These are phyloP conservation scores for Flexamia atlantica DNA, from an alignment of 2,888 invertebrate genomes.

Conservation along the genomic window DNA sequence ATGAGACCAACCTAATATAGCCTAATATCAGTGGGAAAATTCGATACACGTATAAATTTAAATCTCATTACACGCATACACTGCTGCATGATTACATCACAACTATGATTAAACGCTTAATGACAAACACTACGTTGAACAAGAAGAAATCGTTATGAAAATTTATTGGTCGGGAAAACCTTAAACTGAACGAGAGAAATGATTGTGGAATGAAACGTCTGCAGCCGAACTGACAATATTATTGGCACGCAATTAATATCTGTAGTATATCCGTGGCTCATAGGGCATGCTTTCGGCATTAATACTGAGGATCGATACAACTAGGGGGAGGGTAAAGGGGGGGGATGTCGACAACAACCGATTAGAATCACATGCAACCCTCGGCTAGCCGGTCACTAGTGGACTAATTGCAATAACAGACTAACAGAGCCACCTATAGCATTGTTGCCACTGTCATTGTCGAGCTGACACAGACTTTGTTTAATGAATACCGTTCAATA, in stretches of 20 bases:
- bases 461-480: slow-evolving; percentile 4
- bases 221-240: slow-evolving; percentile 44
- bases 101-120: neutral
- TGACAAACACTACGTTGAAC: neutral
- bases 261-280: slow-evolving; percentile 9
- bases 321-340: slow-evolving; percentile 39
- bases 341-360: slow-evolving; percentile 63
- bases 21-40: too few species aligned
- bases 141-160: neutral
- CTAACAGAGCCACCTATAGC: neutral
- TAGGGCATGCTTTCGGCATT: slow-evolving; percentile 54
- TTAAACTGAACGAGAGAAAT: neutral
- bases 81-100: too few species aligned
- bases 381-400: neutral
- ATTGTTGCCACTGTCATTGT: neutral
- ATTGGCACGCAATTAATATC: slow-evolving; percentile 51
- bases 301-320: slow-evolving; percentile 58
- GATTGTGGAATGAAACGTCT: neutral
- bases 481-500: slow-evolving; percentile 40
- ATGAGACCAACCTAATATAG: too few species aligned
- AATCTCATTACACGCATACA: too few species aligned
- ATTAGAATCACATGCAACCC: slow-evolving; percentile 64
- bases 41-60: too few species aligned
- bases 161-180: slow-evolving; percentile 8
- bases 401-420: slow-evolving; percentile 34